Evolutionary conservation across 2,888 invertebrate species (phyloP), one percentile per base, ranked within the genome.

Genomic region (Elysia crispata): DNA sequence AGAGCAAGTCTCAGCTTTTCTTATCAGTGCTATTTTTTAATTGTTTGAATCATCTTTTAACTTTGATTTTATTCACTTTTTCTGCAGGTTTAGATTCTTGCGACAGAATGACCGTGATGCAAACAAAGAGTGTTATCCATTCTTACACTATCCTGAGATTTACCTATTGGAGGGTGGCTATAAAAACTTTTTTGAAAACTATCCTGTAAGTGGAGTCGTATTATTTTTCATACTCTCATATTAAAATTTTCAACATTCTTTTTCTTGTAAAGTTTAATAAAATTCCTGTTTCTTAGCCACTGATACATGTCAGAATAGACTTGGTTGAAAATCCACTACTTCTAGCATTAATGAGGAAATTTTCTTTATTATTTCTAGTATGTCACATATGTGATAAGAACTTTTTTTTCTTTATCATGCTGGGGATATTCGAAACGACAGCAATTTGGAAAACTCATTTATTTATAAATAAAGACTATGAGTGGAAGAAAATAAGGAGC

Each of bases 121-220:
- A 64, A 97, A 98, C 92, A 94, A 94, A 82, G 95, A 95, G 76
- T 94, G 94, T 82, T 98, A 98, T 92, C 99, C 99, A 0, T 93
- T 94, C 0, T 93, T 99, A 0, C 94, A 96, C 90, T 97, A 96
- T 93, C 98, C 98, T 0, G 99, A 99, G 92, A 93, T 98, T 1
- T 99, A 99, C 92, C 93, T 99, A 0, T 94, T 99, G 31, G 96
- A 97, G 89, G 97, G 97, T 0, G 97, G 97, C 62, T 97, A 97
- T 93, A 95, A 96, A 89, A 94, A 94, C 49, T 98, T 99, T 93
- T 97, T 94, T 92, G 94, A 94, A 85, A 92, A 93, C 0, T 94
- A 95, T 89, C 87, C 86, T 86, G 91, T 91, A 83, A 84, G 81
- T 73, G 1, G 41, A 41, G n/a, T n/a, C n/a, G n/a, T n/a, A 41